These are phyloP conservation scores for Volucella inflata DNA, from an alignment of 2,888 invertebrate genomes.

Conservation along the genomic window DNA sequence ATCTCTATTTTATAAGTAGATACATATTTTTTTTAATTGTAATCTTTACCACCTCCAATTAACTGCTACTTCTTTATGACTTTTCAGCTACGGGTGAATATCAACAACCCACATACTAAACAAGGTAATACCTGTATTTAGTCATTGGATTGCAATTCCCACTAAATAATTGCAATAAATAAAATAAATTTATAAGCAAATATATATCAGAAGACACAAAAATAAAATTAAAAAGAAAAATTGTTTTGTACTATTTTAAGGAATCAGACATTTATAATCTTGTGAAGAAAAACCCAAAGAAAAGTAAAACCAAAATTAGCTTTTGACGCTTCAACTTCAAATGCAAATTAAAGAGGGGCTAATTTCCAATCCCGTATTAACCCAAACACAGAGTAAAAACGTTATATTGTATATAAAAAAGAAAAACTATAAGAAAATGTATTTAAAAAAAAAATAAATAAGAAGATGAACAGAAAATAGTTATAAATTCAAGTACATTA, in stretches of 20 bases:
- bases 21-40: background rate
- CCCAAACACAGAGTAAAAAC: conserved; percentile 38
- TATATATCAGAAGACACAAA: conserved; percentile 32
- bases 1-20: background rate
- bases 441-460: conserved; percentile 40
- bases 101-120: conserved; percentile 82
- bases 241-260: conserved; percentile 48
- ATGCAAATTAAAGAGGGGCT: background rate
- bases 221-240: conserved; percentile 10
- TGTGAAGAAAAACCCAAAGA: conserved; percentile 18
- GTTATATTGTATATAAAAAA: conserved; percentile 63
- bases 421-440: conserved; percentile 12
- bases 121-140: conserved; percentile 39
- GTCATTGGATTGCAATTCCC: conserved; percentile 26
- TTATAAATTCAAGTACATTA: conserved; percentile 19
- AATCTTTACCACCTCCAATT: background rate
- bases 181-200: conserved; percentile 35
- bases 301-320: no score
- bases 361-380: conserved; percentile 14
- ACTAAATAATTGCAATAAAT: conserved; percentile 12
- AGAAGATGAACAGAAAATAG: conserved; percentile 19
- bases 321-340: conserved; percentile 51
- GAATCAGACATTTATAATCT: conserved; percentile 29
- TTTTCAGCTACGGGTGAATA: conserved; percentile 77
- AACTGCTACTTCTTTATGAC: background rate